A percentile compares a stretch with the other conserved stretches of the same genome.
Conservation (phyloP, 2,797 vertebrate species). For the Chaunax sp. region DNA sequence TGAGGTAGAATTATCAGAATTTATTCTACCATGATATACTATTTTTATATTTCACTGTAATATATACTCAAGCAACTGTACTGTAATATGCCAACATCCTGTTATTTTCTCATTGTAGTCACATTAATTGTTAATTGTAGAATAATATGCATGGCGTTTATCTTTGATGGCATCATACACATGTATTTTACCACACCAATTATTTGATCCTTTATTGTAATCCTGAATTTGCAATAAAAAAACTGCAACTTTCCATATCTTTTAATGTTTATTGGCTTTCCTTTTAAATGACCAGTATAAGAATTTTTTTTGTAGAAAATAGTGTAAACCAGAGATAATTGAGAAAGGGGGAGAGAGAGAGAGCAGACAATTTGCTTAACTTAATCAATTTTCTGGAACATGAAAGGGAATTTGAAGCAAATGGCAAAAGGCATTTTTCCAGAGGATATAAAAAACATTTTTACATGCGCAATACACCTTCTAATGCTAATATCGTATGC, state of each 20-base stretch:
- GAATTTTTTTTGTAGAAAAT: constrained; percentile 6
- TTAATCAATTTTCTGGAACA: constrained; percentile 54
- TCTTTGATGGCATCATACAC: constrained; percentile 57
- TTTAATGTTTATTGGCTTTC: constrained; percentile 40
- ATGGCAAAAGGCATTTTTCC: constrained; percentile 42
- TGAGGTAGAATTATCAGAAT: constrained; percentile 58
- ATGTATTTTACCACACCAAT: constrained; percentile 68
- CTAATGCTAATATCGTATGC: constrained; percentile 63
- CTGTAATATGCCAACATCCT: constrained; percentile 68
- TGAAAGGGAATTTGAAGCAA: constrained; percentile 61
- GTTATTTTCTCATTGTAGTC: constrained; percentile 66
- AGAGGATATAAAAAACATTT: constrained; percentile 54
- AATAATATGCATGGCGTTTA: constrained; percentile 78
- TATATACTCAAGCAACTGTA: constrained; percentile 54
- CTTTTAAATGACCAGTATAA: constrained; percentile 1
- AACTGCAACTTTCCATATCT: constrained; percentile 33
- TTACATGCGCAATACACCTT: constrained; percentile 64
- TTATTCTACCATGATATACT: constrained; percentile 67
- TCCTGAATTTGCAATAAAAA: constrained; percentile 78
- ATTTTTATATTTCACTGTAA: constrained; percentile 80
- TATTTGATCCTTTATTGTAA: constrained; percentile 72
- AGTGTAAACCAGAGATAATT: constrained; percentile 9
- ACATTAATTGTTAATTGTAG: constrained; percentile 55
- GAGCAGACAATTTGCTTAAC: constrained; percentile 13
- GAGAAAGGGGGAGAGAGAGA: neutral